Percentiles rank a stretch among this genome's conserved stretches.
Conservation (phyloP, 1,140 invertebrate species). For the Habropoda laboriosa region DNA sequence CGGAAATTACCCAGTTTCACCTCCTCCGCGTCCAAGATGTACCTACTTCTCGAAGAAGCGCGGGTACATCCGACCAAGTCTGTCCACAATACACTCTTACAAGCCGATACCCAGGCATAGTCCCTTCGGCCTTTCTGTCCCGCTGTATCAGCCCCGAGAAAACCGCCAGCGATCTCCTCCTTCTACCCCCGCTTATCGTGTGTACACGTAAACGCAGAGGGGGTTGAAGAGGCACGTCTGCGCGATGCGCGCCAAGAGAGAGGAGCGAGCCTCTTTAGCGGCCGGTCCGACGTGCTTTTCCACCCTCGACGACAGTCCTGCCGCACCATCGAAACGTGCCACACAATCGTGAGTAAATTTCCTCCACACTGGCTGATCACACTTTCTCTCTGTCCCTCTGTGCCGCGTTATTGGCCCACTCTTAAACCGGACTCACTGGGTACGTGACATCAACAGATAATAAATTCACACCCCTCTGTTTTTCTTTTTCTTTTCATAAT, state of each 20-base stretch:
- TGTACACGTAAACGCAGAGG: slow-evolving; percentile 52
- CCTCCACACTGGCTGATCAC: slow-evolving; percentile 46
- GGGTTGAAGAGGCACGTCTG: slow-evolving; percentile 63
- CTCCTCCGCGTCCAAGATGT: too few species aligned
- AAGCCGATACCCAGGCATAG: slow-evolving; percentile 23
- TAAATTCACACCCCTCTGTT: too few species aligned
- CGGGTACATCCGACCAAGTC: slow-evolving; percentile 1
- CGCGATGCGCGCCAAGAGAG: slow-evolving; percentile 56
- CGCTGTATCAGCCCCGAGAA: slow-evolving; percentile 39
- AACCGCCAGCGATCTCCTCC: slow-evolving; percentile 31
- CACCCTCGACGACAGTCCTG: slow-evolving; percentile 77
- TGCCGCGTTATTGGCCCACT: slow-evolving; percentile 4
- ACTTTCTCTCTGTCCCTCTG: slow-evolving; percentile 23
- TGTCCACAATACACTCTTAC: slow-evolving; percentile 2
- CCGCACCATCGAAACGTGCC: slow-evolving; percentile 79
- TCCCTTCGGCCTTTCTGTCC: slow-evolving; percentile 23
- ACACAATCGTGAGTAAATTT: slow-evolving; percentile 80
- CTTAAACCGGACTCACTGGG: background rate
- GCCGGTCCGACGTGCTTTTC: slow-evolving; percentile 66
- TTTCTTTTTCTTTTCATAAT: background rate
- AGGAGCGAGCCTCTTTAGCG: slow-evolving; percentile 63
- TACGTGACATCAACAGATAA: background rate
- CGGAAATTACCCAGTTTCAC: background rate
- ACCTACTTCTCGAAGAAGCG: background rate
- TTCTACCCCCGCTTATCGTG: slow-evolving; percentile 25